A percentile compares a stretch with the other conserved stretches of the same genome.
phyloP scores from a whole-genome alignment of 2,888 invertebrate genomes.

The Panzeria rudis region DNA sequence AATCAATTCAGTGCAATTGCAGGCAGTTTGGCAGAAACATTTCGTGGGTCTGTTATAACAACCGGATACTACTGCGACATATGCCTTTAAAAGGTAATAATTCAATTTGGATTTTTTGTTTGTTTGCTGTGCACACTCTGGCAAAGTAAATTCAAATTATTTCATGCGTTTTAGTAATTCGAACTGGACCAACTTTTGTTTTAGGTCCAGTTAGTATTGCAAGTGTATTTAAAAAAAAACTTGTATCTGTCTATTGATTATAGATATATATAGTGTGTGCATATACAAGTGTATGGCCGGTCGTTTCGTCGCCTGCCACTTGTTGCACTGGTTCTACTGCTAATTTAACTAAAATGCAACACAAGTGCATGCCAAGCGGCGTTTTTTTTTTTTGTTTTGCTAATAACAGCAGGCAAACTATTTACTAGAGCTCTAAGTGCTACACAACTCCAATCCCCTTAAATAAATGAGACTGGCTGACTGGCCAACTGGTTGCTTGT shows the following conservation, averaged over 20 bases:
- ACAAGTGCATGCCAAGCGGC: constrained; percentile 59
- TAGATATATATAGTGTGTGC: constrained; percentile 39
- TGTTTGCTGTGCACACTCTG: constrained; percentile 31
- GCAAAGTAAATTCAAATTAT: constrained; percentile 64
- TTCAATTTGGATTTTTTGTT: constrained; percentile 61
- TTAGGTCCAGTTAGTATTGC: constrained; percentile 15
- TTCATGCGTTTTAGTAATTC: constrained; percentile 54
- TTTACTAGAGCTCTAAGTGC: constrained; percentile 12
- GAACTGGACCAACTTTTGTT: constrained; percentile 30
- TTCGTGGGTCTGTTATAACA: constrained; percentile 45
- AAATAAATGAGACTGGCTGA: neutral
- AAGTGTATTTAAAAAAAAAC: neutral
- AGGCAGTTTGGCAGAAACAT: constrained; percentile 6
- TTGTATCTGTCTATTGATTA: constrained; percentile 48
- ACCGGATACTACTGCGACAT: constrained; percentile 69
- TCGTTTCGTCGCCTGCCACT: constrained; percentile 58
- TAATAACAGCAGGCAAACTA: constrained; percentile 27
- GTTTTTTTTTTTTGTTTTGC: constrained; percentile 20
- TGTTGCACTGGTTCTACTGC: constrained; percentile 68
- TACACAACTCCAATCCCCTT: neutral
- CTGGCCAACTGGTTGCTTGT: constrained; percentile 21
- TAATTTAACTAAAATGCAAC: constrained; percentile 56
- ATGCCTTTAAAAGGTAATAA: constrained; percentile 71
- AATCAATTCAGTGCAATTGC: constrained; percentile 37
- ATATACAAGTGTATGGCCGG: constrained; percentile 18